These are phyloP conservation scores for Eunapius fragilis DNA, from an alignment of 37 sponge, comb jelly and placozoan genomes.

Conservation along the genomic window DNA sequence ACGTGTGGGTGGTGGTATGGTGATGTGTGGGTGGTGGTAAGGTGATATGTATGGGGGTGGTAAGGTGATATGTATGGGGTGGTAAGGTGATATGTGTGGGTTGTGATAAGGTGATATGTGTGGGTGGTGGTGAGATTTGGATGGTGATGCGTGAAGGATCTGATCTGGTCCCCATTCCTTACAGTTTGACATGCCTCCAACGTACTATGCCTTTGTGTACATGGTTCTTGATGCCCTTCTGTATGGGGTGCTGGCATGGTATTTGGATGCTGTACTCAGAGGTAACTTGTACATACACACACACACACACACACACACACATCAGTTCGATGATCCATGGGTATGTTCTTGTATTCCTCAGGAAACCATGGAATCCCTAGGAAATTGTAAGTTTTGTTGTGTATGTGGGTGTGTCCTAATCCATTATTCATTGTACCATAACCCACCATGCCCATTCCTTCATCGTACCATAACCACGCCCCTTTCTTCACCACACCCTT, in stretches of 20 bases:
- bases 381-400: constrained; percentile 53
- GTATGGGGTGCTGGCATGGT: constrained; percentile 91
- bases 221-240: constrained; percentile 77
- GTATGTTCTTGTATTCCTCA: not conserved
- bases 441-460: not conserved
- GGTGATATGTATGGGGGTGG: no score
- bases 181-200: constrained; percentile 75
- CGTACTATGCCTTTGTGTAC: constrained; percentile 60
- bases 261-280: constrained; percentile 81
- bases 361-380: constrained; percentile 85
- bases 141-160: constrained; percentile 1
- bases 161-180: not conserved
- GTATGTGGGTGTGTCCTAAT: not conserved
- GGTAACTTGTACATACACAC: no score
- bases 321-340: not conserved
- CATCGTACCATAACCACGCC: not conserved
- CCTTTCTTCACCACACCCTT: not conserved
- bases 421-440: not conserved
- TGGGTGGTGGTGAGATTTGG: no score
- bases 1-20: no score
- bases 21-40: no score
- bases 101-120: no score
- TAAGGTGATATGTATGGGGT: no score
- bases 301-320: no score
- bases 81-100: no score